Percentiles rank a stretch among this genome's conserved stretches.
These are phyloP conservation scores for Charina bottae DNA, from an alignment of 2,113 vertebrate genomes.

Conservation along the genomic window DNA sequence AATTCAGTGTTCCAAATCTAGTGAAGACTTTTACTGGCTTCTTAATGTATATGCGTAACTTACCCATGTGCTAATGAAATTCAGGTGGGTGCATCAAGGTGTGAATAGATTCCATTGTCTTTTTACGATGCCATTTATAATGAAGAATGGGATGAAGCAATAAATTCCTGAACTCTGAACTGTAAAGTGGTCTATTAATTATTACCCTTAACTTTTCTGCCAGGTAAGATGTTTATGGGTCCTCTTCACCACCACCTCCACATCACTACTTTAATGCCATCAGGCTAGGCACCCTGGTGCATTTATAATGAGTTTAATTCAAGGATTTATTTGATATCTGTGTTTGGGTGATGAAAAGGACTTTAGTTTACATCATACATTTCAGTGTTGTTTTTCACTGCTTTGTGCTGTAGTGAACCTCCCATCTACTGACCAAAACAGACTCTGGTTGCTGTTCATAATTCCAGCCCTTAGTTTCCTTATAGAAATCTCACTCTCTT, in stretches of 20 bases:
- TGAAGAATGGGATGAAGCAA: slow-evolving; percentile 22
- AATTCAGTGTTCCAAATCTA: neutral
- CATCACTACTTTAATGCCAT: neutral
- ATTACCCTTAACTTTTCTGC: slow-evolving; percentile 33
- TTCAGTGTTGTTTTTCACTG: slow-evolving; percentile 5
- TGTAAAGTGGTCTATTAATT: slow-evolving; percentile 39
- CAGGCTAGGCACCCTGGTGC: neutral
- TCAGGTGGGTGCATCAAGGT: slow-evolving; percentile 25
- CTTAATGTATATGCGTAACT: slow-evolving; percentile 9
- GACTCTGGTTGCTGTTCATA: fast-evolving
- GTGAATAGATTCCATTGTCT: slow-evolving; percentile 25
- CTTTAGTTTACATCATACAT: neutral
- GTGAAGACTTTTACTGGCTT: neutral
- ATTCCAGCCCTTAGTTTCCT: slow-evolving; percentile 15
- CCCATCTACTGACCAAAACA: neutral
- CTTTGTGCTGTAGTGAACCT: slow-evolving; percentile 17
- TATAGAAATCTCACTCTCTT: slow-evolving; percentile 11
- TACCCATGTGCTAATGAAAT: slow-evolving; percentile 18
- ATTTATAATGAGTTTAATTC: slow-evolving; percentile 22
- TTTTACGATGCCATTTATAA: slow-evolving; percentile 28
- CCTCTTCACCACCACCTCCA: no score
- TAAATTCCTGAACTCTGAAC: slow-evolving; percentile 37
- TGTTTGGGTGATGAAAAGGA: neutral
- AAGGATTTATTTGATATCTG: slow-evolving; percentile 21
- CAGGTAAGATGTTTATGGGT: slow-evolving; percentile 27